Evolutionary conservation across 2,797 vertebrate species (phyloP).

Genomic region (Propithecus deckenii): DNA sequence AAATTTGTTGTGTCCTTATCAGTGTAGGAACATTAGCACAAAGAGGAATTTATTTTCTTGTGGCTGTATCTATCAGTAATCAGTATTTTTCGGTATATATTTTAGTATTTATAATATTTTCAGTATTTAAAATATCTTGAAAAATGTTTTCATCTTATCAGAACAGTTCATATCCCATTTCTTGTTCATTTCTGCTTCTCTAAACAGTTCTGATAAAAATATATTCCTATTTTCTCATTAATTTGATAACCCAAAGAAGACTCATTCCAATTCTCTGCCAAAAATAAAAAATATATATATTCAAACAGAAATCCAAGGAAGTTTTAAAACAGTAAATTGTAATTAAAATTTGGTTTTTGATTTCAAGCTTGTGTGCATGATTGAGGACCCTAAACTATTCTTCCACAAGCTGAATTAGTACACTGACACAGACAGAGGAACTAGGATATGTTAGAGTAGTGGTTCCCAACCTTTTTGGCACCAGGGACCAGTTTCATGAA

Average conservation of each 20-base stretch:
- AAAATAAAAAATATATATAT: background rate
- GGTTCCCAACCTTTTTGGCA: too few relatives aligned
- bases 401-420: background rate
- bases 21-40: background rate
- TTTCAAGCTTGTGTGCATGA: background rate
- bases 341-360: background rate
- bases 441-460: too few relatives aligned
- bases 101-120: too few relatives aligned
- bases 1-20: background rate
- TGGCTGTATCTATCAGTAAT: background rate
- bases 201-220: background rate
- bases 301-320: background rate
- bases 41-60: background rate
- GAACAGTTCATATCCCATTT: background rate
- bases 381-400: background rate
- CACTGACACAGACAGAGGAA: background rate
- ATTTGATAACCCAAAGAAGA: background rate
- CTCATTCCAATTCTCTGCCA: background rate
- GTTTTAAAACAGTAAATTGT: background rate
- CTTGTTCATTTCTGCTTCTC: background rate
- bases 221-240: background rate
- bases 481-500: too few relatives aligned
- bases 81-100: background rate
- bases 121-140: too few relatives aligned
- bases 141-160: too few relatives aligned